A percentile compares a stretch with the other conserved stretches of the same genome.
Conservation (phyloP, 2,113 vertebrate genomes). For the Junco hyemalis region DNA sequence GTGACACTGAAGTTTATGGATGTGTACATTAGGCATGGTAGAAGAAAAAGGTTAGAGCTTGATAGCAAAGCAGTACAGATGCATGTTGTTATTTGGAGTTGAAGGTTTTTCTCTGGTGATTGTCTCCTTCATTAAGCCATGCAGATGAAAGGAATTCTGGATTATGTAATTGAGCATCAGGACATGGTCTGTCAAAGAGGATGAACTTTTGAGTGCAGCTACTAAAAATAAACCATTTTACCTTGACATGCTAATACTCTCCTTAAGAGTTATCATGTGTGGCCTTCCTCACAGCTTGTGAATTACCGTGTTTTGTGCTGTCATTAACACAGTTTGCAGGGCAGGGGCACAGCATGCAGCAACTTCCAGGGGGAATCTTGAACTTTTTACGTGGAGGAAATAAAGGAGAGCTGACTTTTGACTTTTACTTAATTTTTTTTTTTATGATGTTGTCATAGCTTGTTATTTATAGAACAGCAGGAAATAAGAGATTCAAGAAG, state of each 20-base stretch:
- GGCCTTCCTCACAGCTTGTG: background rate
- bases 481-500: background rate
- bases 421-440: background rate
- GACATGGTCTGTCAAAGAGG: background rate
- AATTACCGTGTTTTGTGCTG: background rate
- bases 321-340: background rate
- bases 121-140: background rate
- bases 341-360: accelerated
- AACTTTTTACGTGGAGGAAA: background rate
- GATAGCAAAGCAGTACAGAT: background rate
- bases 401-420: background rate
- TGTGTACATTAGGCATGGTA: background rate
- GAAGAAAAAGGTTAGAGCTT: background rate
- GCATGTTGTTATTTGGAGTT: background rate
- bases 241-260: background rate
- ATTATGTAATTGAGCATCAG: background rate
- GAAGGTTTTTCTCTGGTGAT: background rate
- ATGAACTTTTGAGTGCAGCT: background rate
- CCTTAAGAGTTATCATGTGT: background rate
- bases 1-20: background rate
- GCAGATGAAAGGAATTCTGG: background rate
- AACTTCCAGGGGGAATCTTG: background rate
- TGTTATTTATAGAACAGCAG: background rate
- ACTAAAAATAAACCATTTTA: background rate
- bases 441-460: background rate